Evolutionary conservation across 2,113 vertebrate genomes (phyloP), one percentile per base, ranked within the genome.

Genomic region (Australoheros scitulus): DNA sequence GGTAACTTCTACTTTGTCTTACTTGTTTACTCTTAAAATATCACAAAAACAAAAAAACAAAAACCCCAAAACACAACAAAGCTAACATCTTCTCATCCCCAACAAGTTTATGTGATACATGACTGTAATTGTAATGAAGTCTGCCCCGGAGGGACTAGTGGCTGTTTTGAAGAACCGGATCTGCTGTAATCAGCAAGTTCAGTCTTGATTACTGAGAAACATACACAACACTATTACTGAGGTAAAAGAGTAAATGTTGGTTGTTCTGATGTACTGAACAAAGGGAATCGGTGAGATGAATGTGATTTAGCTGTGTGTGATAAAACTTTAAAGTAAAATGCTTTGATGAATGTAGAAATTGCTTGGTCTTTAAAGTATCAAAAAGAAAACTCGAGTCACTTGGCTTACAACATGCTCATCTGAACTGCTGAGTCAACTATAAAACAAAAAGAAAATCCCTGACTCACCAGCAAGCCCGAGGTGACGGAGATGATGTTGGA

Each of bases 401-500:
- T 38, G 14, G 65, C 17, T n/a, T 17, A 20, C 4, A 32, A 43
- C 20, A 77, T 70, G 34, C 17, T 79, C 24, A 17, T 60, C 18
- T 57, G 14, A 60, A 78, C 17, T 50, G 11, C 29, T 57, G 8
- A 47, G n/a, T 1, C 41, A 7, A 76, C 11, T 10, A 60, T 26
- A 15, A 60, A 88, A 63, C 10, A 57, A 38, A 20, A 59, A 75
- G 18, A 41, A 41, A 58, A 76, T 8, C 15, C 7, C 2, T 58
- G 11, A 80, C 96, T 96, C 89, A 98, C 97, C 97, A 99, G 91
- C 57, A 99, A 91, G 77, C 97, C 98, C 0, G 97, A 97, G 43
- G 95, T 94, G 88, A 98, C 97, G 0, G 97, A 97, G 91, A 97
- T 97, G 80, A 98, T 93, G 90, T 99, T 98, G 87, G 95, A 94